phyloP scores from a whole-genome alignment of 2,797 vertebrate species.

The Phalloptychus januarius region DNA sequence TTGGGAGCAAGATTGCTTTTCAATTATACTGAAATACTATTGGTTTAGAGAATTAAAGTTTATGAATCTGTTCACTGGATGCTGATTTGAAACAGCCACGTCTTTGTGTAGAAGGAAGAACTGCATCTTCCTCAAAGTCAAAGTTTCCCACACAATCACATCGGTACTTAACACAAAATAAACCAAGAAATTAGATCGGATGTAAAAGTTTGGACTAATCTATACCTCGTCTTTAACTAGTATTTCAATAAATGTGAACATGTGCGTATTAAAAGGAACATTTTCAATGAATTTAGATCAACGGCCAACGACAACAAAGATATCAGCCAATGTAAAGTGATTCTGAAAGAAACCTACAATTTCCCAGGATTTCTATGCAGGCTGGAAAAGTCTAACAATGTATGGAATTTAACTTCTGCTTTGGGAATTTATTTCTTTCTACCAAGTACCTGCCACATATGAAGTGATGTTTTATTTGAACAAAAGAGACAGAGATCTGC shows the following conservation, averaged over 20 bases:
- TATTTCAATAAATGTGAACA: too few relatives aligned
- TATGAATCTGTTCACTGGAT: not conserved
- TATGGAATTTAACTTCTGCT: not conserved
- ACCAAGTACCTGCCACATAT: not conserved
- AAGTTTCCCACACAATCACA: too few relatives aligned
- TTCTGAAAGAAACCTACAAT: not conserved
- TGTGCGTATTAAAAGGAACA: not conserved
- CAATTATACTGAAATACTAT: not conserved
- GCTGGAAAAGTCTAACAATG: not conserved
- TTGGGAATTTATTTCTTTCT: not conserved
- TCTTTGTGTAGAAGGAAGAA: not conserved
- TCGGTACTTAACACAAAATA: not conserved
- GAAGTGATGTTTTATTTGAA: not conserved
- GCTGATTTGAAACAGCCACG: not conserved
- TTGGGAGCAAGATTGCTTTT: not conserved
- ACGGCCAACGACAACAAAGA: not conserved
- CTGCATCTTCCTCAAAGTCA: not conserved
- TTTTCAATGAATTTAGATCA: not conserved
- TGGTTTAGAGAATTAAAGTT: not conserved
- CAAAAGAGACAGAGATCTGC: not conserved
- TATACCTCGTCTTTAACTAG: too few relatives aligned
- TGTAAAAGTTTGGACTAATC: too few relatives aligned
- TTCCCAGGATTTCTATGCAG: not conserved
- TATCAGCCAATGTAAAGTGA: not conserved
- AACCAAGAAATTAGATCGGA: not conserved